Evolutionary conservation across 2,888 invertebrate species (phyloP).

Genomic region (Caenorhabditis sinica): DNA sequence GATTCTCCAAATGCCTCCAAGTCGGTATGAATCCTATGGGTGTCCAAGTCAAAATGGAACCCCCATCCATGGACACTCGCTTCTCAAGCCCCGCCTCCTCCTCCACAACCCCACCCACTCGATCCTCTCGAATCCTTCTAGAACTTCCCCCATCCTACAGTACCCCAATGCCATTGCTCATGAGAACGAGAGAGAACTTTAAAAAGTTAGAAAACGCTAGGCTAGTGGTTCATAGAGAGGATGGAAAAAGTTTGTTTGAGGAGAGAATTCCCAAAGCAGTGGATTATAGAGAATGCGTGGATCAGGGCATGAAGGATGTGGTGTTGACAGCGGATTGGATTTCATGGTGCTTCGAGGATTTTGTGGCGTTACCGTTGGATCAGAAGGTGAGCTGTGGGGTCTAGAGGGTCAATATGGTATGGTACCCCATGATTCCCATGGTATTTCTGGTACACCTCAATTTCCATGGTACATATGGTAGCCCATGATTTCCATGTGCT

Average conservation of each 20-base stretch:
- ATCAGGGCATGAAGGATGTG: slow-evolving; percentile 36
- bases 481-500: too few relatives aligned
- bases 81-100: neutral
- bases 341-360: slow-evolving; percentile 60
- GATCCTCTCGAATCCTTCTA: neutral
- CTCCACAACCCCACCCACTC: neutral
- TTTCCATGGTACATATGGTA: too few relatives aligned
- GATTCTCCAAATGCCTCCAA: slow-evolving; percentile 46
- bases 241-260: slow-evolving; percentile 45
- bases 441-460: too few relatives aligned
- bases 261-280: slow-evolving; percentile 24
- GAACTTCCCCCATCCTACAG: slow-evolving; percentile 5
- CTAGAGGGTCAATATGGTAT: too few relatives aligned
- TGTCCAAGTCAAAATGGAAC: slow-evolving; percentile 39
- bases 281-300: slow-evolving; percentile 33
- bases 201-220: slow-evolving; percentile 42
- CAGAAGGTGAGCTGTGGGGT: slow-evolving; percentile 44
- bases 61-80: neutral
- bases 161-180: slow-evolving; percentile 35
- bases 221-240: slow-evolving; percentile 41
- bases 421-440: too few relatives aligned
- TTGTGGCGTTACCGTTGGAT: slow-evolving; percentile 20
- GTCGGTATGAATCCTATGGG: slow-evolving; percentile 58
- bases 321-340: slow-evolving; percentile 60
- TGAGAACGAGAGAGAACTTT: slow-evolving; percentile 30